These are phyloP conservation scores for Rhinella marina DNA, from an alignment of 2,797 vertebrate genomes.

Conservation along the genomic window DNA sequence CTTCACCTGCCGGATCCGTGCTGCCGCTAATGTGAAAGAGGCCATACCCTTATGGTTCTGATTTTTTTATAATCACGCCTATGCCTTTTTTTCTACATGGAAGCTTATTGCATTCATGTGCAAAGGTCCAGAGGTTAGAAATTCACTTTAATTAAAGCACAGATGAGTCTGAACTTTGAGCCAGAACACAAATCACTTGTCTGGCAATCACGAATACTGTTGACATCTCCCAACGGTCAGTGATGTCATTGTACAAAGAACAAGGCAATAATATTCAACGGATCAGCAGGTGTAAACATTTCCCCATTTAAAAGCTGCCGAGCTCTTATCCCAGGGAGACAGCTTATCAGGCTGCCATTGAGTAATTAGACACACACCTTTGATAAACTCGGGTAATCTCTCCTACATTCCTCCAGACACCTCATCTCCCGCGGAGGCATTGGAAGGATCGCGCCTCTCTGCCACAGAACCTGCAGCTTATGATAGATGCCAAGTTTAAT, in stretches of 20 bases:
- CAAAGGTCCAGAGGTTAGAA: not conserved
- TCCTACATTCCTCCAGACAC: conserved; percentile 16
- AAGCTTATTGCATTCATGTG: too few relatives aligned
- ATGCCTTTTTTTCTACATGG: not conserved
- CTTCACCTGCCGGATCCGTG: too few relatives aligned
- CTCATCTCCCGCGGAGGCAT: conserved; percentile 24
- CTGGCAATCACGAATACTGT: conserved; percentile 19
- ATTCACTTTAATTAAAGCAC: conserved; percentile 1
- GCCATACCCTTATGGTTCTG: not conserved
- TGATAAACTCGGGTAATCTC: conserved; percentile 39
- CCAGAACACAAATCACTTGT: conserved; percentile 24
- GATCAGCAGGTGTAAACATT: conserved; percentile 40
- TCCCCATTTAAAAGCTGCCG: not conserved
- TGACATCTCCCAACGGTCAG: conserved; percentile 44
- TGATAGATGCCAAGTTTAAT: not conserved
- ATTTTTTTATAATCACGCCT: not conserved
- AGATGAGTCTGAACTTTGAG: conserved; percentile 27
- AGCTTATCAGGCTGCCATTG: conserved; percentile 36
- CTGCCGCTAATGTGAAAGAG: too few relatives aligned
- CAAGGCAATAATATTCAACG: conserved; percentile 40
- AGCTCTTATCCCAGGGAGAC: conserved; percentile 9
- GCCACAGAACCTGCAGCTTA: not conserved
- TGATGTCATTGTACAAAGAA: conserved; percentile 31
- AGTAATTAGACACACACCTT: conserved; percentile 50
- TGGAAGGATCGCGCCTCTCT: conserved; percentile 32